Conservation (phyloP, 2,797 vertebrate species). For the Anguilla obscura region DNA sequence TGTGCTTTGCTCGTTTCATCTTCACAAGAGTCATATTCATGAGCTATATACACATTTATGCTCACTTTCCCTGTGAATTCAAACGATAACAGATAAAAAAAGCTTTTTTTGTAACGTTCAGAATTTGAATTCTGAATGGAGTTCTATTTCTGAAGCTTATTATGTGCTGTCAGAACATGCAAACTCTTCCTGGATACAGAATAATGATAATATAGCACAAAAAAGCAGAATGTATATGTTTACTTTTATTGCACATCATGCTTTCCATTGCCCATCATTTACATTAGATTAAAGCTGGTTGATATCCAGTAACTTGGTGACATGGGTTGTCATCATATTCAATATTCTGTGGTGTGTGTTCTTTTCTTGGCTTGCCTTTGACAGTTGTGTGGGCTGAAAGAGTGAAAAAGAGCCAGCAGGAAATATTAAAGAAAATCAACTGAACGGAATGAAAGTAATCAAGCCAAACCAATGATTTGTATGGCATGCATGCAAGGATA, state of each 20-base stretch:
- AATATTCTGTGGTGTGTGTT: not conserved
- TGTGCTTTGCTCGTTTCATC: not conserved
- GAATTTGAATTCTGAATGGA: not conserved
- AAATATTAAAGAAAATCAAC: not conserved
- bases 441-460: not conserved
- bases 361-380: constrained; percentile 3
- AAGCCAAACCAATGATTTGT: not conserved
- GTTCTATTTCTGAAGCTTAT: not conserved
- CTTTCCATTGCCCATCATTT: constrained; percentile 12
- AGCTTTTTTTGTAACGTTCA: not conserved
- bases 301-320: not conserved
- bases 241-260: not conserved
- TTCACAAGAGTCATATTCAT: not conserved
- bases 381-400: constrained; percentile 4
- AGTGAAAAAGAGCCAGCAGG: not conserved
- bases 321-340: not conserved
- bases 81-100: not conserved
- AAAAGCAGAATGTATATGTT: not conserved
- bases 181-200: not conserved
- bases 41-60: not conserved
- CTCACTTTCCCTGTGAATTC: not conserved
- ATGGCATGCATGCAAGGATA: not conserved
- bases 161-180: not conserved
- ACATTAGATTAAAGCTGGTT: constrained; percentile 13
- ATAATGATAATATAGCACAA: not conserved